phyloP scores from a whole-genome alignment of 2,113 vertebrate species.

The Brevimyrus niger region DNA sequence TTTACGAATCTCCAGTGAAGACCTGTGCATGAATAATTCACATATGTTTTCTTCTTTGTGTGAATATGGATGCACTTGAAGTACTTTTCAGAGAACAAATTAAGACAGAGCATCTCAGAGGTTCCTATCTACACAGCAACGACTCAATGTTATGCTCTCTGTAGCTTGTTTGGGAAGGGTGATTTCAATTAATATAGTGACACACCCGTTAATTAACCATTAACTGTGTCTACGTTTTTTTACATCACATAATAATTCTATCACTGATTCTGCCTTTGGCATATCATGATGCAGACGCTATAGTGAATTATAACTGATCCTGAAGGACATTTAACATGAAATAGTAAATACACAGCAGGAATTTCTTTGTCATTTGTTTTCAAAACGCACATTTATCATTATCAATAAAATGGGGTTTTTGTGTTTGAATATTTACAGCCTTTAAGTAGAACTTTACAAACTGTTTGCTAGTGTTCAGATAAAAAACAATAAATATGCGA shows the following conservation, averaged over 20 bases:
- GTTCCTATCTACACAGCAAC: slow-evolving; percentile 48
- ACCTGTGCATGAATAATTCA: slow-evolving; percentile 37
- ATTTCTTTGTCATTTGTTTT: neutral
- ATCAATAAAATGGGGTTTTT: neutral
- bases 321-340: neutral
- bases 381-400: neutral
- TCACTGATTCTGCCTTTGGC: slow-evolving; percentile 30
- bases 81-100: slow-evolving; percentile 53
- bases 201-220: slow-evolving; percentile 57
- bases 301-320: neutral
- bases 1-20: slow-evolving; percentile 18
- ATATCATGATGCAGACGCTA: neutral
- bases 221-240: slow-evolving; percentile 47
- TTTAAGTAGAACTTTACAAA: neutral
- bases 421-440: neutral
- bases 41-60: slow-evolving; percentile 50
- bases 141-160: slow-evolving; percentile 59
- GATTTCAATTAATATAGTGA: slow-evolving; percentile 56
- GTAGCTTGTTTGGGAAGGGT: slow-evolving; percentile 42
- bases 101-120: slow-evolving; percentile 49
- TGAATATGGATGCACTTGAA: slow-evolving; percentile 41
- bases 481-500: neutral
- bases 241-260: slow-evolving; percentile 32
- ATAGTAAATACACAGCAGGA: neutral
- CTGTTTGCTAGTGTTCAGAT: neutral